Base-by-base conservation (phyloP, 1,140 invertebrate genomes). In the Rhysida immarginata region DNA sequence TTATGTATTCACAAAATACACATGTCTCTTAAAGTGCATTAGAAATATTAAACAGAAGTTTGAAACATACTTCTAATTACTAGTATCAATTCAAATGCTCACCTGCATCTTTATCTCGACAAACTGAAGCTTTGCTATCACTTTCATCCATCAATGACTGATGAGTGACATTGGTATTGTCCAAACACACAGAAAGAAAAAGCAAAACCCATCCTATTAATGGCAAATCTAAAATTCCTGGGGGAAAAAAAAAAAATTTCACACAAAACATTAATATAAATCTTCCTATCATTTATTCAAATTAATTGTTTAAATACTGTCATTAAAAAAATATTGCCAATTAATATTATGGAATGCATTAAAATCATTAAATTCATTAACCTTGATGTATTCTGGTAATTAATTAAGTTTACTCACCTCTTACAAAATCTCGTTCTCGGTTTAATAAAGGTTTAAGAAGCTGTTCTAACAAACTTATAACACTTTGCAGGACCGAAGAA, bases 191-290 rank as follows among this genome's bases (percentile, higher is more conserved):
- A 1, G 83, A 85, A 8, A 87, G 67, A 64, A 85, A 87, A 43
- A 89, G 69, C 23, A 89, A 66, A 20, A 87, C 69, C 85, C 85
- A 87, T n/a, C 83, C 81, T 43, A 87, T 76, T 2, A 87, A 69
- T 16, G 80, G 77, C 52, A 82, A 67, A 66, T 84, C 82, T 1
- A 78, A 71, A 29, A 61, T 57, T 2, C 62, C 69, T 65, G 20
- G n/a, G 23, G 16, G 16, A 46, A 11, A 20, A 46, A 11, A 20
- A 46, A 46, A 20, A 20, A n/a, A 11, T 41, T n/a, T 41, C 11
- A 41, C 11, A 13, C 11, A 41, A 41, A 41, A 41, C 35, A 41
- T 41, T 41, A 13, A 41, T n/a, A 11, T 41, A n/a, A 13, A 41
- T 41, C n/a, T 41, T 13, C 11, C 11, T 41, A 41, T 41, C n/a